Conservation (phyloP, 2,797 vertebrate species). For the Aphelocoma californica region DNA sequence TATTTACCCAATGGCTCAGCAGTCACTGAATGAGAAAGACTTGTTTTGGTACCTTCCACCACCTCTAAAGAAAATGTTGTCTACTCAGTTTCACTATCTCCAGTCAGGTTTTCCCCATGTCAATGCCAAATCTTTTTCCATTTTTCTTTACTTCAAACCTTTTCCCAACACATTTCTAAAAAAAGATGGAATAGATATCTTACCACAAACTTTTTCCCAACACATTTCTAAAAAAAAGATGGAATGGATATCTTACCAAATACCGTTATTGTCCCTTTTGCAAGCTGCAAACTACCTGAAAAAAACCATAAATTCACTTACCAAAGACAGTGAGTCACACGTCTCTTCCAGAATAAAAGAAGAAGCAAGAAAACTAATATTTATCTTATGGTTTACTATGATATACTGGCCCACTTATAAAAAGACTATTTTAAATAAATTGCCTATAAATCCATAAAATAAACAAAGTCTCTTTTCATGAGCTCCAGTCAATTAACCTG, state of each 20-base stretch:
- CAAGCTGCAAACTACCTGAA: background rate
- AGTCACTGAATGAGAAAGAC: background rate
- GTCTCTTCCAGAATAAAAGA: background rate
- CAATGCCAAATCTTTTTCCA: fast-evolving
- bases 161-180: background rate
- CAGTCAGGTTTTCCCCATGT: background rate
- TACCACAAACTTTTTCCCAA: background rate
- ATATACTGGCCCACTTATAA: constrained; percentile 17
- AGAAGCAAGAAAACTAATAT: background rate
- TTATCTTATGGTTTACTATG: constrained; percentile 18
- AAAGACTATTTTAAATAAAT: constrained; percentile 49
- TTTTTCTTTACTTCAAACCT: background rate
- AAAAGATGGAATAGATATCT: background rate
- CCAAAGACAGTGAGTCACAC: background rate
- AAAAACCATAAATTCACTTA: background rate
- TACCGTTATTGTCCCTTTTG: background rate
- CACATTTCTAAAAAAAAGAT: background rate
- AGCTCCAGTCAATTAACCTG: constrained; percentile 49
- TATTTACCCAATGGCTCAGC: background rate
- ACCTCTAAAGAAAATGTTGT: background rate
- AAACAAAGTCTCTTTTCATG: constrained; percentile 54
- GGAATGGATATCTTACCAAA: background rate
- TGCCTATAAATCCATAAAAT: constrained; percentile 51
- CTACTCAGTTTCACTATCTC: background rate
- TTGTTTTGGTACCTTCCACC: background rate